A percentile compares a stretch with the other conserved stretches of the same genome.
Conservation (phyloP, 2,888 invertebrate genomes). For the Dioctria rufipes region DNA sequence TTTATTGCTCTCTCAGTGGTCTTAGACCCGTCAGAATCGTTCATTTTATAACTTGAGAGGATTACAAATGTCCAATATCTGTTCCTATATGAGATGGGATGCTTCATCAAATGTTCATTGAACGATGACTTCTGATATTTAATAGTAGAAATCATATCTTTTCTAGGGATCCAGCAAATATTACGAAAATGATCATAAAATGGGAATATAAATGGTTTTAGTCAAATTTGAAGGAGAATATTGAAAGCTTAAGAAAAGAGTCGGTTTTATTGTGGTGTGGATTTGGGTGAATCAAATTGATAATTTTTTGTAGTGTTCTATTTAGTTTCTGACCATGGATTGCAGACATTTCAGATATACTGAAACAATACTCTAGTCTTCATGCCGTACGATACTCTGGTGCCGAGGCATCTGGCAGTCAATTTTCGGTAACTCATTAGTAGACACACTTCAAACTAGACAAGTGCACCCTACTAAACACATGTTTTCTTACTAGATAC, state of each 20-base stretch:
- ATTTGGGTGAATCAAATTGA: no score
- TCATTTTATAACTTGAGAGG: conserved; percentile 47
- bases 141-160: conserved; percentile 31
- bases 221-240: conserved; percentile 2
- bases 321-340: no score
- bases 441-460: no score
- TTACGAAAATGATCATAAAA: conserved; percentile 13
- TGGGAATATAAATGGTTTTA: neutral
- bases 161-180: conserved; percentile 41
- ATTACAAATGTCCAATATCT: conserved; percentile 43
- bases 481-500: no score
- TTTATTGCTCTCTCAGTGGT: conserved; percentile 43
- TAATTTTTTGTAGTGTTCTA: no score
- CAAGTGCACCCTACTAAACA: no score
- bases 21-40: conserved; percentile 34
- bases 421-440: no score
- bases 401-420: no score
- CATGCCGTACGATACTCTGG: no score
- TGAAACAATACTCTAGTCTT: no score
- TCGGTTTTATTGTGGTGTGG: no score
- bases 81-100: conserved; percentile 22
- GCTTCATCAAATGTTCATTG: conserved; percentile 16
- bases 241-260: neutral
- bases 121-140: conserved; percentile 42
- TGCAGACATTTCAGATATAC: no score